Base-by-base conservation (phyloP, 1,140 invertebrate species). In the Lasioglossum albipes region DNA sequence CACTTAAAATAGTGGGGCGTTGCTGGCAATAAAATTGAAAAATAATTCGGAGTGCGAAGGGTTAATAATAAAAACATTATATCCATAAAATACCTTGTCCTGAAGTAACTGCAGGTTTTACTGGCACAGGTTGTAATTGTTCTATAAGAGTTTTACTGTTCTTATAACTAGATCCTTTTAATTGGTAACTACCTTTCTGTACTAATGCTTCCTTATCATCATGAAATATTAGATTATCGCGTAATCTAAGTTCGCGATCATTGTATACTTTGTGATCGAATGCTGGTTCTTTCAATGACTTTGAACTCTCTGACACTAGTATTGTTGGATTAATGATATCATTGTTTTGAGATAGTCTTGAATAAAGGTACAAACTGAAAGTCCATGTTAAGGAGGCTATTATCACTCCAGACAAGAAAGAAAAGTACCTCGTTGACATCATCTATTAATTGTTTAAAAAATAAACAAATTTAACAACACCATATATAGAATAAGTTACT, bases 381-480 rank as follows among this genome's bases (percentile, higher is more conserved):
- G 92, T 89, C 95, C 96, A 96, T 65, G 95, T 96, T 62, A 95
- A 68, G 0, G 95, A 96, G n/a, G 95, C 95, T 87, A 96, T 93
- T 41, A 95, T 82, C 57, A 96, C 95, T 7, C 95, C 95, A 61
- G 94, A 94, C 36, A 95, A 77, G 84, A 96, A 96, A 10, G 95
- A 95, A 7, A 92, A 87, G 74, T 93, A 94, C 71, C 93, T 88
- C 68, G 91, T 92, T 7, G 91, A 90, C 65, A 91, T 91, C 91
- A 93, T 92, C 92, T 93, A 36, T 9, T 42, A 64, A 36, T 61
- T 49, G 6, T 31, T 1, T n/a, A 52, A 67, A 61, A 42, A 54
- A 31, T 18, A 31, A 45, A 59, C 7, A 45, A 1, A 27, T 7
- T 57, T 59, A 31, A 59, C 5, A 59, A 64, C 22, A 16, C 2